phyloP scores from a whole-genome alignment of 2,797 vertebrate genomes.

The Ceryle rudis region DNA sequence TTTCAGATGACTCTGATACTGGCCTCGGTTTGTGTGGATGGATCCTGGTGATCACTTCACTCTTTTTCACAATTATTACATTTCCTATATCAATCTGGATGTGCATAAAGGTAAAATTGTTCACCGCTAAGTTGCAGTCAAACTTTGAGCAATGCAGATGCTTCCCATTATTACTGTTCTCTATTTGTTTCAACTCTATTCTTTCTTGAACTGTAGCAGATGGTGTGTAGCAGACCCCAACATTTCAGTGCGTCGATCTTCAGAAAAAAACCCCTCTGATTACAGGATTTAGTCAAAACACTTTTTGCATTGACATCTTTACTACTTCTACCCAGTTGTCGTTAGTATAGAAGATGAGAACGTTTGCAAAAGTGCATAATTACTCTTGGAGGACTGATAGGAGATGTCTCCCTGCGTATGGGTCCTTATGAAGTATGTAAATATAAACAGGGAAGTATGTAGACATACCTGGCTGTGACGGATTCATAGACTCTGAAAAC shows the following conservation, averaged over 20 bases:
- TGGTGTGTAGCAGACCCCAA: not conserved
- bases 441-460: not conserved
- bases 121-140: not conserved
- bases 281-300: not conserved
- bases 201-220: not conserved
- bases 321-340: not conserved
- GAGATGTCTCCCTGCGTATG: not conserved
- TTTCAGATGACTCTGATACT: constrained; percentile 52
- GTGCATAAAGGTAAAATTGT: constrained; percentile 91
- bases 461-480: not conserved
- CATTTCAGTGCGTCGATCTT: not conserved
- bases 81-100: constrained; percentile 93
- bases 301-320: not conserved
- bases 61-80: constrained; percentile 84
- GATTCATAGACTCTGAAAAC: not conserved
- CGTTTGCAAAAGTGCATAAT: not conserved
- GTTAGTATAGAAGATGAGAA: not conserved
- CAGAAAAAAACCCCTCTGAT: not conserved
- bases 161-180: not conserved
- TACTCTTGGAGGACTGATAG: not conserved
- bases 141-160: not conserved
- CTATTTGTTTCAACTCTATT: not conserved
- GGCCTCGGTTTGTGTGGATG: constrained; percentile 87
- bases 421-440: too few species aligned
- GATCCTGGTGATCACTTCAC: constrained; percentile 85